A percentile compares a stretch with the other conserved stretches of the same genome.
Conservation (phyloP, 2,797 vertebrate species). For the Aphelocoma californica region DNA sequence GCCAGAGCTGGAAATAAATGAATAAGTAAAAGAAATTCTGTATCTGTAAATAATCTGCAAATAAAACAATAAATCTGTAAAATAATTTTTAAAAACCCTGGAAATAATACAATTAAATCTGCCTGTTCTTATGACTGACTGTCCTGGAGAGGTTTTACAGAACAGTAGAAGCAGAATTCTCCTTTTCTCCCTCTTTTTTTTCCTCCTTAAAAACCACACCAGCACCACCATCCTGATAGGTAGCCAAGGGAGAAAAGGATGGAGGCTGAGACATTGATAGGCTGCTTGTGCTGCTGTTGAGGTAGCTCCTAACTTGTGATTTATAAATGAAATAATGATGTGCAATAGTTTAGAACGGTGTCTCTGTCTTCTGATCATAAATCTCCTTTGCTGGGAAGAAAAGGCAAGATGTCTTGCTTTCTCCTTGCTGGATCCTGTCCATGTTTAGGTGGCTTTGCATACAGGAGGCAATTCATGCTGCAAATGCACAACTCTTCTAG, state of each 20-base stretch:
- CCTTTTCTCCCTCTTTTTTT: background rate
- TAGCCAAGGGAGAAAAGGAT: background rate
- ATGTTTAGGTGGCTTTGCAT: background rate
- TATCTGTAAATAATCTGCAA: background rate
- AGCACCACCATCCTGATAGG: background rate
- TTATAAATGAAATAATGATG: slow-evolving; percentile 4
- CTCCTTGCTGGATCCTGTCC: background rate
- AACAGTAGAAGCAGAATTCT: background rate
- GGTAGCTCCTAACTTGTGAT: background rate
- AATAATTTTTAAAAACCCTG: background rate
- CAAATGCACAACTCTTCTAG: background rate
- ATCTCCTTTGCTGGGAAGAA: background rate
- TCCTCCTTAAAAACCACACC: background rate
- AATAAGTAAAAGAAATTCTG: background rate
- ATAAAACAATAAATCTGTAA: background rate
- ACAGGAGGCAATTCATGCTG: background rate
- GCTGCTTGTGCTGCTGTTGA: background rate
- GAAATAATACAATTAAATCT: background rate
- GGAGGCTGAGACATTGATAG: background rate
- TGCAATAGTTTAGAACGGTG: background rate
- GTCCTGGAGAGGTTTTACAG: background rate
- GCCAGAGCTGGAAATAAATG: background rate
- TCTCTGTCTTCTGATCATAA: background rate
- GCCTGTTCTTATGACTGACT: background rate
- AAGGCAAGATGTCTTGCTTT: background rate